A percentile compares a stretch with the other conserved stretches of the same genome.
Evolutionary conservation across 1,140 invertebrate genomes (phyloP).

Genomic region (Sminthurinus signatus): DNA sequence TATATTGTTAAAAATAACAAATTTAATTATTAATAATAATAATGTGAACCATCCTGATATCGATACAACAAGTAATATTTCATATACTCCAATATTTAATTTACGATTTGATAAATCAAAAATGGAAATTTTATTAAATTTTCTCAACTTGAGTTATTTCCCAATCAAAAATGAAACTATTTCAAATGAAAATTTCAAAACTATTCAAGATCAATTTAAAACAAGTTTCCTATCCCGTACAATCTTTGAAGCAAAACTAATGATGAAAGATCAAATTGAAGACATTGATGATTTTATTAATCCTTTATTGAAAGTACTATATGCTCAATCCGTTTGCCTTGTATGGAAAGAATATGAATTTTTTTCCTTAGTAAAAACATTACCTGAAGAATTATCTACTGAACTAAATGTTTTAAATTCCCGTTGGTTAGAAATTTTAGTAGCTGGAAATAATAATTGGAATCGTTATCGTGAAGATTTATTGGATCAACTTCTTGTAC

Average conservation of each 20-base stretch:
- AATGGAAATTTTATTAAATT: neutral
- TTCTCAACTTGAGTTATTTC: constrained; percentile 4
- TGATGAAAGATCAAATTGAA: neutral
- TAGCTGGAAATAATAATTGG: constrained; percentile 11
- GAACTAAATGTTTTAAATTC: constrained; percentile 1
- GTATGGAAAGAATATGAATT: constrained; percentile 6
- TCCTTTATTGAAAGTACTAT: neutral
- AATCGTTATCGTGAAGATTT: neutral
- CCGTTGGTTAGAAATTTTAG: neutral
- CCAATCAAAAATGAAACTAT: neutral
- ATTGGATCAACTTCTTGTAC: neutral
- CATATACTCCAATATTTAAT: neutral
- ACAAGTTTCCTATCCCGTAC: neutral
- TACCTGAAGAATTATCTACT: neutral
- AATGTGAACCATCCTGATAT: neutral
- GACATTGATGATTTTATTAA: constrained; percentile 4
- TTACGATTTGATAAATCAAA: neutral
- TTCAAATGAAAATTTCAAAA: too few relatives aligned
- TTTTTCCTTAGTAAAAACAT: neutral
- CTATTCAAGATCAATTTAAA: neutral
- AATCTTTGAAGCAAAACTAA: constrained; percentile 4
- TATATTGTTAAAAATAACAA: neutral
- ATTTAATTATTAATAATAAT: neutral
- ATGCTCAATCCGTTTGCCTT: neutral
- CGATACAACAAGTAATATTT: neutral